These are phyloP conservation scores for Takifugu bimaculatus DNA, from an alignment of 2,113 vertebrate genomes.

Conservation along the genomic window DNA sequence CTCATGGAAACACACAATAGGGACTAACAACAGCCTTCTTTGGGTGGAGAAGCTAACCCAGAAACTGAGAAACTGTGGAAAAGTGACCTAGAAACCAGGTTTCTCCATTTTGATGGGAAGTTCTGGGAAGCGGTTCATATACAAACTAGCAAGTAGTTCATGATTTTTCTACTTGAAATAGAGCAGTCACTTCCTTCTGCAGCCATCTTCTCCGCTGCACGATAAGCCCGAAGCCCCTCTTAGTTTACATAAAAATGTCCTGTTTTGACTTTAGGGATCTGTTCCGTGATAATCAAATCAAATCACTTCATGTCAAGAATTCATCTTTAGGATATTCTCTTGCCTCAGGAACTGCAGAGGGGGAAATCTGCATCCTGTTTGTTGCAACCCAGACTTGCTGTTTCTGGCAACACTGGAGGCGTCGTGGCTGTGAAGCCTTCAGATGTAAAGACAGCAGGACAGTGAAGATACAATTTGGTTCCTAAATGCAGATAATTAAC, in stretches of 20 bases:
- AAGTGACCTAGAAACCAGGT: conserved; percentile 10
- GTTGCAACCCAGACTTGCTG: too few relatives aligned
- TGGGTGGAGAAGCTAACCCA: neutral
- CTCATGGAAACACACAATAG: conserved; percentile 16
- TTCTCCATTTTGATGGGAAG: neutral
- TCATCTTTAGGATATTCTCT: conserved; percentile 15
- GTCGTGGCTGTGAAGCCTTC: too few relatives aligned
- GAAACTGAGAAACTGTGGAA: neutral
- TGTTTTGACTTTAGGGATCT: conserved; percentile 30
- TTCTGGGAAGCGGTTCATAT: neutral
- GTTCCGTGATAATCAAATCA: conserved; percentile 16
- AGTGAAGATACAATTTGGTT: too few relatives aligned
- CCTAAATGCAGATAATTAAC: too few relatives aligned
- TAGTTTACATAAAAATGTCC: conserved; percentile 11
- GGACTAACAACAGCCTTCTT: conserved; percentile 3
- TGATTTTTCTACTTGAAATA: too few relatives aligned
- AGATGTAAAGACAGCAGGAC: too few relatives aligned
- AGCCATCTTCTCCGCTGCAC: neutral
- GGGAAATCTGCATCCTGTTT: conserved; percentile 10
- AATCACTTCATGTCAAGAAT: conserved; percentile 21
- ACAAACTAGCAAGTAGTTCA: conserved; percentile 1
- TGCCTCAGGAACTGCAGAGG: conserved; percentile 26
- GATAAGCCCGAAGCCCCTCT: conserved; percentile 10
- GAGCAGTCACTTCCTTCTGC: too few relatives aligned
- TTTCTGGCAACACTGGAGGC: too few relatives aligned